Evolutionary conservation across 2,797 vertebrate species (phyloP).

Genomic region (Pangasius krempfi): DNA sequence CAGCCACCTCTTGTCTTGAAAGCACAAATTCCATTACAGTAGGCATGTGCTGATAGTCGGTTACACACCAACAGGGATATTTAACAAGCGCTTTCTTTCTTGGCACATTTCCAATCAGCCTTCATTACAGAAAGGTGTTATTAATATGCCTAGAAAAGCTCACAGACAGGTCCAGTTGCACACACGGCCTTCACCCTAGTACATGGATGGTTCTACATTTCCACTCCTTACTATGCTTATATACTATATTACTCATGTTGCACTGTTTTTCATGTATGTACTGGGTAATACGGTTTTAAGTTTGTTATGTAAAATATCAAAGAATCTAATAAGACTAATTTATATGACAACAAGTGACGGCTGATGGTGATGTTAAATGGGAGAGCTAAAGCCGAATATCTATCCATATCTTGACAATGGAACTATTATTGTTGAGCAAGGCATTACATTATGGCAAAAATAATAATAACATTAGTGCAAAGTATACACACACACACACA

Average conservation of each 20-base stretch:
- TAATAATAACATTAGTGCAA: neutral
- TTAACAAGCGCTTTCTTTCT: neutral
- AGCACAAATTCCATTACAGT: neutral
- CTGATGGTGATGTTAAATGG: neutral
- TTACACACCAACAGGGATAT: neutral
- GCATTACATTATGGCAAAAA: neutral
- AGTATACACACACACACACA: neutral
- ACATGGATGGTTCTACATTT: neutral
- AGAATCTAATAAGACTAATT: neutral
- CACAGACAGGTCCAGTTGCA: neutral
- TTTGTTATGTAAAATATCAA: neutral
- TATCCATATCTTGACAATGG: neutral
- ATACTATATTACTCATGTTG: neutral
- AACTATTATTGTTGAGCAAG: neutral
- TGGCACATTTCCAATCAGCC: neutral
- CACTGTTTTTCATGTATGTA: neutral
- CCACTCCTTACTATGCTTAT: neutral
- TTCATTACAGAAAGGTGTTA: neutral
- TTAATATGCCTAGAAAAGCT: neutral
- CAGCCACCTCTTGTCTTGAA: neutral
- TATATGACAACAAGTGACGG: neutral
- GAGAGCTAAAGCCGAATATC: neutral
- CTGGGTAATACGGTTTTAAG: neutral
- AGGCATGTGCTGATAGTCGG: neutral
- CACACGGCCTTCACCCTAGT: neutral